phyloP scores from a whole-genome alignment of 2,888 invertebrate genomes.

The Sphecodes monilicornis region DNA sequence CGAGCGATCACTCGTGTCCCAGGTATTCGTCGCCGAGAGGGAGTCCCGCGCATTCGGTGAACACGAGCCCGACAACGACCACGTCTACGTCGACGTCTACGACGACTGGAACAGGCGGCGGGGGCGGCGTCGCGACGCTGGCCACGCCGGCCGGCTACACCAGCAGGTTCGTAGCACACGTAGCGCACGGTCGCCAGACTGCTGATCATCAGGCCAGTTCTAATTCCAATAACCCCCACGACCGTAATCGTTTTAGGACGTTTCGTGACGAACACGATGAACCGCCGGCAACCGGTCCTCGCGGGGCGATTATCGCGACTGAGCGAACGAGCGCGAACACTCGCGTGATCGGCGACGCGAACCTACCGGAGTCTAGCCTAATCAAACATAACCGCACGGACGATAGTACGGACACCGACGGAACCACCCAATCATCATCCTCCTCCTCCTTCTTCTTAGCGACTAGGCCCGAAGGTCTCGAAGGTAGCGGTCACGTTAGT shows the following conservation, averaged over 20 bases:
- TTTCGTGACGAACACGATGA: conserved; percentile 74
- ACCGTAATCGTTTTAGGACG: conserved; percentile 82
- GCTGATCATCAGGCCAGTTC: conserved; percentile 77
- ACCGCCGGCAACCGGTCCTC: conserved; percentile 64
- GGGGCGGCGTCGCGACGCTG: conserved; percentile 58
- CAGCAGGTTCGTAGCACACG: conserved; percentile 86
- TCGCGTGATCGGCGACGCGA: conserved; percentile 47
- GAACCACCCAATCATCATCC: conserved; percentile 66
- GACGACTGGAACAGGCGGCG: conserved; percentile 69
- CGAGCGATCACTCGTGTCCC: conserved; percentile 68
- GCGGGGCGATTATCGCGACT: conserved; percentile 68
- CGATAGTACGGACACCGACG: conserved; percentile 71
- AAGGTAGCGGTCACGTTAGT: conserved; percentile 55
- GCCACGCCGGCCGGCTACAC: conserved; percentile 87
- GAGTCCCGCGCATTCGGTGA: conserved; percentile 81
- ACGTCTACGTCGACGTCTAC: conserved; percentile 72
- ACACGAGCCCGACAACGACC: conserved; percentile 72
- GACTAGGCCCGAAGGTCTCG: conserved; percentile 63
- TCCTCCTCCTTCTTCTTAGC: conserved; percentile 65
- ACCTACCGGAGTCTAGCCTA: conserved; percentile 60
- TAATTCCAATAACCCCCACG: conserved; percentile 82
- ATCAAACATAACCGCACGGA: conserved; percentile 62
- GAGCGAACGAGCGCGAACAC: conserved; percentile 56
- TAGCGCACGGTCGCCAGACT: conserved; percentile 61
- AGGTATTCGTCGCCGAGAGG: conserved; percentile 83